A percentile compares a stretch with the other conserved stretches of the same genome.
Conservation (phyloP, 2,797 vertebrate species). For the Anabacerthia variegaticeps region DNA sequence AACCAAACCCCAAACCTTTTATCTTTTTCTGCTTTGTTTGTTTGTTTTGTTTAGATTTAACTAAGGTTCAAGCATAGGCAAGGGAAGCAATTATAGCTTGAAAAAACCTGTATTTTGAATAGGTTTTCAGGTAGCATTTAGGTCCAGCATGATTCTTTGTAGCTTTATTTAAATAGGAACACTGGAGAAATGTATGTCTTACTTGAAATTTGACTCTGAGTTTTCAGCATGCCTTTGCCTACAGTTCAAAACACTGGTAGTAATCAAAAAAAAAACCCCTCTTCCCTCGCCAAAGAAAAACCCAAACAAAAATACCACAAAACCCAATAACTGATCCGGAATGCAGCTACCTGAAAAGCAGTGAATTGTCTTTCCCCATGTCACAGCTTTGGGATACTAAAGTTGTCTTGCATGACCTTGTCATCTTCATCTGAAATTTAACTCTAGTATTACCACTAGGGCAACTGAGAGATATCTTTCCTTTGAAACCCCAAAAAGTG, state of each 20-base stretch:
- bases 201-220: background rate
- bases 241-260: background rate
- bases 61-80: background rate
- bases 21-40: background rate
- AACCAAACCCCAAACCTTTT: background rate
- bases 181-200: background rate
- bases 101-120: background rate
- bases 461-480: background rate
- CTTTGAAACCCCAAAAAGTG: background rate
- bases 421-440: background rate
- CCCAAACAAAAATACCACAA: fast-evolving
- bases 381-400: background rate
- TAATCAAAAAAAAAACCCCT: background rate
- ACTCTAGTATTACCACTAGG: background rate
- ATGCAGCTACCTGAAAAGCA: background rate
- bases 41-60: background rate
- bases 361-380: background rate
- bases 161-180: background rate
- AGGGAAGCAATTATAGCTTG: background rate
- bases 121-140: background rate
- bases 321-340: background rate
- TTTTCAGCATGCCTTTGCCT: background rate
- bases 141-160: background rate
- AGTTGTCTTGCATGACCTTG: background rate
- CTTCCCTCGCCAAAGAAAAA: fast-evolving